Base-by-base conservation (phyloP, 2,113 vertebrate genomes). In the Grus americana region DNA sequence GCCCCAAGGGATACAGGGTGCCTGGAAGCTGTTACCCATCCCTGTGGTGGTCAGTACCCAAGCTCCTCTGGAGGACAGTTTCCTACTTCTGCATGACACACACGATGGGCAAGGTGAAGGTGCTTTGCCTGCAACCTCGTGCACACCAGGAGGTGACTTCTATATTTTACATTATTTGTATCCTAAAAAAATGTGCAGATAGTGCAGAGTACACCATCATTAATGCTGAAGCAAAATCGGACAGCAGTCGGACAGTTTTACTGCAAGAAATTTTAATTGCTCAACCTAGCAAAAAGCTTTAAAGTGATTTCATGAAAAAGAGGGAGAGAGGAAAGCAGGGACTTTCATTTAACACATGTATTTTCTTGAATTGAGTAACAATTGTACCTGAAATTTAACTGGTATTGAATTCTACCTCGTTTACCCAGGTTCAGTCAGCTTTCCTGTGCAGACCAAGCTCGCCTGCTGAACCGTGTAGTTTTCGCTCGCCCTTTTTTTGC, bases 151-250 rank as follows among this genome's bases (percentile, higher is more conserved):
- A 66, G 67, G 19, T 59, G 79, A 80, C 67, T 24, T 27, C 47
- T 70, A 3, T 20, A 15, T 81, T 58, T 70, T 18, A 46, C 34
- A 11, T 50, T 18, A 44, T 73, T 94, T 0, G 5, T 8, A 34
- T 16, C 49, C 34, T 14, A 68, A 76, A 70, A 76, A 70, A 70
- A 40, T 4, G 50, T 32, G 27, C 55, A 15, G 63, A 15, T 30
- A 10, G 29, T 3, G 40, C 9, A 0, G 0, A 24, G 20, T 4
- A 15, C 1, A 2, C 11, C 61, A 14, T 26, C 29, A 4, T 4
- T 11, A 23, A 66, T 2, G 8, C 4, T 1, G 58, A 27, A 83
- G 63, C 1, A 23, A 72, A 91, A 63, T 30, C 10, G 47, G 40
- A 3, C 9, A 32, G 63, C 0, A 1, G 15, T 10, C 0, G 0